Evolutionary conservation across 2,113 vertebrate genomes (phyloP).

Genomic region (Sylvilagus bachmani): DNA sequence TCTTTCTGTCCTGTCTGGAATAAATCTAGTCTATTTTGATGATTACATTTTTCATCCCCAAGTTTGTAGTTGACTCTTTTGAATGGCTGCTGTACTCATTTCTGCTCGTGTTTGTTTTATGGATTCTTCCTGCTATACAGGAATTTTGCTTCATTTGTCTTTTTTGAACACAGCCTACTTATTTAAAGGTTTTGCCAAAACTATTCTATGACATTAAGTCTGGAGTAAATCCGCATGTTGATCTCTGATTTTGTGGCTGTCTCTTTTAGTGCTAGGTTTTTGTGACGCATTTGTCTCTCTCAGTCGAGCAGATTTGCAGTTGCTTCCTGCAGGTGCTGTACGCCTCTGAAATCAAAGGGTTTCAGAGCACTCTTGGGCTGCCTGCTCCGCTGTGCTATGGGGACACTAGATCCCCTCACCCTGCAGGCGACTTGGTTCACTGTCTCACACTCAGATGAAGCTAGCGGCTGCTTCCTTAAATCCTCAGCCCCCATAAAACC

Average conservation of each 20-base stretch:
- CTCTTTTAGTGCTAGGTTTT: not conserved
- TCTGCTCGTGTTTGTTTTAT: not conserved
- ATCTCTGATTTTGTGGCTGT: not conserved
- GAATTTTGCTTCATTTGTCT: conserved; percentile 13
- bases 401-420: not conserved
- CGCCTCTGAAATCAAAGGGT: not conserved
- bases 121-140: not conserved
- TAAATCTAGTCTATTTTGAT: not conserved
- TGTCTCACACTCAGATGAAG: not conserved
- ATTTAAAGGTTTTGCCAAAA: not conserved
- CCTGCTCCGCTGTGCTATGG: not conserved
- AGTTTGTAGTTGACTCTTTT: not conserved
- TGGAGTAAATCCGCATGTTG: not conserved
- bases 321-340: not conserved
- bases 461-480: not conserved
- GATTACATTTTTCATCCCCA: not conserved
- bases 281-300: not conserved
- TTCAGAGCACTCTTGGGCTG: not conserved
- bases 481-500: not conserved
- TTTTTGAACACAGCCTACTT: not conserved
- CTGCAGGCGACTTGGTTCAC: not conserved
- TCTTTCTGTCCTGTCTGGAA: not conserved
- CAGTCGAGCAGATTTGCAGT: not conserved
- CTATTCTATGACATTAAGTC: not conserved
- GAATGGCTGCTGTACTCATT: not conserved